phyloP scores from a whole-genome alignment of 2,797 vertebrate genomes.

The Nothura maculosa region DNA sequence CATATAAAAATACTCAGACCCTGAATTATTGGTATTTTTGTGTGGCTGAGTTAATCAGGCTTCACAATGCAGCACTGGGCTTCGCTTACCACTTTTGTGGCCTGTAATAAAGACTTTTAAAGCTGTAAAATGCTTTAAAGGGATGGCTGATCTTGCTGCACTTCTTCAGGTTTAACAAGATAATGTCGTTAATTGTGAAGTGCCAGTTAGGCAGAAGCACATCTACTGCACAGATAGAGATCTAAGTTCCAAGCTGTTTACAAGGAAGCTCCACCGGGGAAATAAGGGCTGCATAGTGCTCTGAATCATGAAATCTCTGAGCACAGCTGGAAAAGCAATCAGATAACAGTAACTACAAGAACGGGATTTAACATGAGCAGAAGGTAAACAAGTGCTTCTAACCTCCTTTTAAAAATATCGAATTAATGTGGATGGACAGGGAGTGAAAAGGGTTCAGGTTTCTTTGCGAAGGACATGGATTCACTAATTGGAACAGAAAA shows the following conservation, averaged over 20 bases:
- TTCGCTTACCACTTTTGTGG: not conserved
- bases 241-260: conserved; percentile 48
- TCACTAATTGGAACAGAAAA: not conserved
- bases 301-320: conserved; percentile 9
- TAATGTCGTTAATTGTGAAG: conserved; percentile 60
- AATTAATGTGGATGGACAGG: rapidly evolving
- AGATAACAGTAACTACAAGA: not conserved
- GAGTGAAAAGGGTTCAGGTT: not conserved
- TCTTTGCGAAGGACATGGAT: not conserved
- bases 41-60: conserved; percentile 21
- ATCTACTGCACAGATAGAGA: conserved; percentile 21
- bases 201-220: not conserved
- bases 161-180: conserved; percentile 55
- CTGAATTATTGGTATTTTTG: conserved; percentile 10
- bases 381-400: not conserved
- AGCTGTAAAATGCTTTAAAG: conserved; percentile 51
- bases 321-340: conserved; percentile 8
- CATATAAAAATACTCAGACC: not conserved
- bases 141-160: not conserved
- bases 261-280: conserved; percentile 39
- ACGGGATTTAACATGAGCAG: not conserved
- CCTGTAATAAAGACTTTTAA: conserved; percentile 24
- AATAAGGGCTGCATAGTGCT: conserved; percentile 51
- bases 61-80: not conserved
- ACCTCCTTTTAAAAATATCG: not conserved